phyloP scores from a whole-genome alignment of 64 coral and sea anemone genomes.

The Porites lutea region DNA sequence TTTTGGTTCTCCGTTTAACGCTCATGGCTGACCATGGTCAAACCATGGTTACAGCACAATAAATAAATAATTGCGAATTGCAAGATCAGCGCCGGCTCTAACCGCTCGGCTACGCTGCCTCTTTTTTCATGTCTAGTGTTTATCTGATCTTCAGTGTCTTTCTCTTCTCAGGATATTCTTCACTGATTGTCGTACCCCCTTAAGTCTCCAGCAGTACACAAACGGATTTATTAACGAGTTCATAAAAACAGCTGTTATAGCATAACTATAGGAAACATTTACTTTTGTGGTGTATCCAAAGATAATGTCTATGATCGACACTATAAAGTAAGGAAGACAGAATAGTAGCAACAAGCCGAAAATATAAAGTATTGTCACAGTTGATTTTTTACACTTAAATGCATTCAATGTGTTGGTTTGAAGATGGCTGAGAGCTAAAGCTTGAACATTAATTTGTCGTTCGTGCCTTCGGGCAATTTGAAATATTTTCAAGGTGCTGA shows the following conservation, averaged over 20 bases:
- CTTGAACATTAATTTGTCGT: neutral
- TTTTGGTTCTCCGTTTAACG: too few species aligned
- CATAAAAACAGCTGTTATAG: neutral
- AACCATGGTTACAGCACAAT: too few species aligned
- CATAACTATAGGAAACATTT: neutral
- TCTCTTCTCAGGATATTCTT: neutral
- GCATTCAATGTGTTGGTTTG: neutral
- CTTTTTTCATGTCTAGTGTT: too few species aligned
- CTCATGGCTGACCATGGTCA: too few species aligned
- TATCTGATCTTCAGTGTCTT: too few species aligned
- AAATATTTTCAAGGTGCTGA: constrained; percentile 51
- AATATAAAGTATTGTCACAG: neutral
- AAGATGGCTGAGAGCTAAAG: neutral
- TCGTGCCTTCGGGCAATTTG: neutral
- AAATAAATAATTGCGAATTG: too few species aligned
- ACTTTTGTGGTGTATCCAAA: neutral
- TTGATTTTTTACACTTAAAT: neutral
- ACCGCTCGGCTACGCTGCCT: too few species aligned
- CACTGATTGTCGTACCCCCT: neutral
- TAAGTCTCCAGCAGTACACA: neutral
- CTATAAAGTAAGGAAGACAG: neutral
- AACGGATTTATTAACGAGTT: neutral
- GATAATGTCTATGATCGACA: neutral
- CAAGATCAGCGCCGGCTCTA: too few species aligned
- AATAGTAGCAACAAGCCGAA: neutral